Evolutionary conservation across 2,113 vertebrate species (phyloP).

Genomic region (Scophthalmus maximus): DNA sequence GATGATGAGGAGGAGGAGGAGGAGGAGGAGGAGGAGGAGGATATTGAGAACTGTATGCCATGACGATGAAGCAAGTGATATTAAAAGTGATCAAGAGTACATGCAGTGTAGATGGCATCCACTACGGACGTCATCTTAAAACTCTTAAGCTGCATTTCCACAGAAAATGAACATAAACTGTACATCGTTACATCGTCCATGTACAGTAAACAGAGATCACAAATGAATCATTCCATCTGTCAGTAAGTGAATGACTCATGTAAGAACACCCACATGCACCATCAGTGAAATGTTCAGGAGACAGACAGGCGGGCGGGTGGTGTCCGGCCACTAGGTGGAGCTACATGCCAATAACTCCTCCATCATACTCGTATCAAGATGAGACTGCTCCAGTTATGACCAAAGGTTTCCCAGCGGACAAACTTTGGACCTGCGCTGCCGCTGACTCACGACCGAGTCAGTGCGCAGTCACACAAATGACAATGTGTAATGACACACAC

Average conservation of each 20-base stretch:
- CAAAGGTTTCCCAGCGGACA: conserved; percentile 14
- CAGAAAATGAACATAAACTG: background rate
- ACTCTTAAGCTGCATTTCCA: too few species aligned
- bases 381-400: background rate
- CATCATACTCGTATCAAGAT: background rate
- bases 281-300: background rate
- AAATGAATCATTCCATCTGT: too few species aligned
- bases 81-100: background rate
- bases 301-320: background rate
- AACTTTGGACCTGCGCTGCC: conserved; percentile 30
- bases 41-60: background rate
- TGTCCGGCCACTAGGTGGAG: conserved; percentile 73
- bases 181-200: too few species aligned
- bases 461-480: conserved; percentile 25
- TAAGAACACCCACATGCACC: background rate
- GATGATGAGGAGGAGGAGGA: background rate
- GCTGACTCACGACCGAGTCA: conserved; percentile 43
- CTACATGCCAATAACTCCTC: conserved; percentile 38
- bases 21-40: background rate
- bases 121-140: background rate
- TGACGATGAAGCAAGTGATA: background rate
- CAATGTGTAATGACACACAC: conserved; percentile 39
- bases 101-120: background rate
- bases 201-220: too few species aligned
- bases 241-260: background rate